Evolutionary conservation across 2,888 invertebrate genomes (phyloP).

Genomic region (Drosophila colorata): DNA sequence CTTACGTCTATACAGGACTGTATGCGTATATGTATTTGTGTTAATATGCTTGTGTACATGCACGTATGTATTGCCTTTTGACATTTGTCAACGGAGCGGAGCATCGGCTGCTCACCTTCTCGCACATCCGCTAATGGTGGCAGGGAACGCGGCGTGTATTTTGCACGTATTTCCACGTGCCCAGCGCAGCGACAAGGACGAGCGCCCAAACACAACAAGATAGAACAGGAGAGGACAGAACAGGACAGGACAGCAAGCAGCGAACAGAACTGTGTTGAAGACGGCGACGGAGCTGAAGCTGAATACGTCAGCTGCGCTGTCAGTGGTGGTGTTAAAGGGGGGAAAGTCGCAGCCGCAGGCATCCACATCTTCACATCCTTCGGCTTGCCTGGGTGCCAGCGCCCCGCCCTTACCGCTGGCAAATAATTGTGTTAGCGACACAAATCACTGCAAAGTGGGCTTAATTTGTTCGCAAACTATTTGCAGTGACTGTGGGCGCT

Average conservation of each 20-base stretch:
- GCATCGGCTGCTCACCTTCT: slow-evolving; percentile 9
- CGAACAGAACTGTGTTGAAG: neutral
- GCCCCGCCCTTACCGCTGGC: slow-evolving; percentile 21
- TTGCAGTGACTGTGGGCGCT: slow-evolving; percentile 29
- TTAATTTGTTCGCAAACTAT: slow-evolving; percentile 63
- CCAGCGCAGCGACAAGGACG: neutral
- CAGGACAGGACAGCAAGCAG: neutral
- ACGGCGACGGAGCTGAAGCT: neutral
- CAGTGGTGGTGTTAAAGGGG: slow-evolving; percentile 3
- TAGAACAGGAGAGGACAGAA: neutral
- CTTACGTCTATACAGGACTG: neutral
- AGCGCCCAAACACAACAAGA: too few species aligned
- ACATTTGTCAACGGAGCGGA: slow-evolving; percentile 18
- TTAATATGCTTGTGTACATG: neutral
- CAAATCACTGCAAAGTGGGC: slow-evolving; percentile 68
- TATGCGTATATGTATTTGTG: neutral
- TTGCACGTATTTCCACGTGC: slow-evolving; percentile 25
- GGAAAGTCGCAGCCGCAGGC: slow-evolving; percentile 1
- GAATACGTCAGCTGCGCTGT: slow-evolving; percentile 4
- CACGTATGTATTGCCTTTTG: slow-evolving; percentile 15
- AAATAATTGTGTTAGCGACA: slow-evolving; percentile 73
- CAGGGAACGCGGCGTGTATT: slow-evolving; percentile 21
- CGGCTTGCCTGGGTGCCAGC: neutral
- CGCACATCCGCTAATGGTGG: slow-evolving; percentile 17
- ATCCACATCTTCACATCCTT: slow-evolving; percentile 5